Evolutionary conservation across 2,113 vertebrate genomes (phyloP).

Genomic region (Euleptes europaea): DNA sequence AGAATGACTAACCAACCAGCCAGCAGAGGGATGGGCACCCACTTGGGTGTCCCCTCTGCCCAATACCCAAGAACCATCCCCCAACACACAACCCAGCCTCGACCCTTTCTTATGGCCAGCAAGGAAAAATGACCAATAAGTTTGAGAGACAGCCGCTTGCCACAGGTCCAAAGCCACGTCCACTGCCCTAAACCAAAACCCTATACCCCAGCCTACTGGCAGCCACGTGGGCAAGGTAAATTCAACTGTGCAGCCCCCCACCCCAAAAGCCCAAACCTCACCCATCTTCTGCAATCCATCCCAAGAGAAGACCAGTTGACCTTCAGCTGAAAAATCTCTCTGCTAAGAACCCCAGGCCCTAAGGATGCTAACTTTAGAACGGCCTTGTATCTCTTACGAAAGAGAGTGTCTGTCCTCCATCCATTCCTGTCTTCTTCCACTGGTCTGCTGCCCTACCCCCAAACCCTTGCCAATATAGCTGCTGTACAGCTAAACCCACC

Average conservation of each 20-base stretch:
- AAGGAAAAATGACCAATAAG: background rate
- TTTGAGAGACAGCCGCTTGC: background rate
- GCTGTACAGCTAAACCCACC: background rate
- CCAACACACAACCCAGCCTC: background rate
- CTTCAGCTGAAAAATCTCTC: background rate
- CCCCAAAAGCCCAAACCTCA: background rate
- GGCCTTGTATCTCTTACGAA: background rate
- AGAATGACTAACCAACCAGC: slow-evolving; percentile 9
- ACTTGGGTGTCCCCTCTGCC: background rate
- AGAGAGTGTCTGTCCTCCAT: no score
- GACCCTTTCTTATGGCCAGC: background rate
- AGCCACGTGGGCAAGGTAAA: background rate
- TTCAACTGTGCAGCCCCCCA: background rate
- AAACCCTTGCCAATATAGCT: background rate
- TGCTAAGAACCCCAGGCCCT: no score
- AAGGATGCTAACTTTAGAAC: background rate
- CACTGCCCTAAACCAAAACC: background rate
- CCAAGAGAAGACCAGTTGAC: background rate
- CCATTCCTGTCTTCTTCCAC: background rate
- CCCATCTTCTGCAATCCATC: background rate
- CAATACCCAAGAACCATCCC: no score
- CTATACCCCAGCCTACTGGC: background rate
- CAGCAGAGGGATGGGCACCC: background rate
- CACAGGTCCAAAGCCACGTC: background rate
- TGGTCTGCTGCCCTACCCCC: background rate